Conservation (phyloP, 2,113 vertebrate species). For the Columba janthina region DNA sequence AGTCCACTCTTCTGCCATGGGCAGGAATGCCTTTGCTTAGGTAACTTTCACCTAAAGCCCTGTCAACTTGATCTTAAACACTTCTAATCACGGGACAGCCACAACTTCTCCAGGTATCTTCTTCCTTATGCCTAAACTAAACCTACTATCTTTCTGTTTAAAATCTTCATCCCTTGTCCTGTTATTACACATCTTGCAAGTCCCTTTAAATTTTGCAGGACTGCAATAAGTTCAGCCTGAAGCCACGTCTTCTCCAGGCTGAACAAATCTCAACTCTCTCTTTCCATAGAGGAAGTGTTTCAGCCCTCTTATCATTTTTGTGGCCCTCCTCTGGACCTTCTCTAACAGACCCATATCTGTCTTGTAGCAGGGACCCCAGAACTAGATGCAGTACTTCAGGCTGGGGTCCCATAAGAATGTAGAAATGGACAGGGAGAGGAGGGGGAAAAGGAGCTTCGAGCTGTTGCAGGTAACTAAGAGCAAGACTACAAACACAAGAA, state of each 20-base stretch:
- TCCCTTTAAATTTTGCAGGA: not conserved
- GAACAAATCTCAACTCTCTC: not conserved
- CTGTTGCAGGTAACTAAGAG: not conserved
- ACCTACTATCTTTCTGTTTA: not conserved
- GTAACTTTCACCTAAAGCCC: no score
- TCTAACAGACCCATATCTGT: not conserved
- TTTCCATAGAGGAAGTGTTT: not conserved
- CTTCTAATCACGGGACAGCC: no score
- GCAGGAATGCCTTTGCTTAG: no score
- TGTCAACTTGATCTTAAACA: no score
- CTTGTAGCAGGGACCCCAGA: not conserved
- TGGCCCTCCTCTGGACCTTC: not conserved
- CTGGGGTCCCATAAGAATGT: fast-evolving
- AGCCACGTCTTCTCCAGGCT: not conserved
- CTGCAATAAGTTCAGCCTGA: not conserved
- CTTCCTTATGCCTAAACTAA: not conserved
- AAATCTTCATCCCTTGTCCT: not conserved
- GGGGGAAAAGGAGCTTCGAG: not conserved
- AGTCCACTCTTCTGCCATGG: no score
- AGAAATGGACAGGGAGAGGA: not conserved
- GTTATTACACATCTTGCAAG: not conserved
- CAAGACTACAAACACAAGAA: not conserved
- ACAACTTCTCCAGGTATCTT: not conserved
- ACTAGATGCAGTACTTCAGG: not conserved
- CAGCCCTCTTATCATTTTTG: not conserved